These are phyloP conservation scores for Bolinopsis microptera DNA, from an alignment of 37 sponge, comb jelly and placozoan species.

Conservation along the genomic window DNA sequence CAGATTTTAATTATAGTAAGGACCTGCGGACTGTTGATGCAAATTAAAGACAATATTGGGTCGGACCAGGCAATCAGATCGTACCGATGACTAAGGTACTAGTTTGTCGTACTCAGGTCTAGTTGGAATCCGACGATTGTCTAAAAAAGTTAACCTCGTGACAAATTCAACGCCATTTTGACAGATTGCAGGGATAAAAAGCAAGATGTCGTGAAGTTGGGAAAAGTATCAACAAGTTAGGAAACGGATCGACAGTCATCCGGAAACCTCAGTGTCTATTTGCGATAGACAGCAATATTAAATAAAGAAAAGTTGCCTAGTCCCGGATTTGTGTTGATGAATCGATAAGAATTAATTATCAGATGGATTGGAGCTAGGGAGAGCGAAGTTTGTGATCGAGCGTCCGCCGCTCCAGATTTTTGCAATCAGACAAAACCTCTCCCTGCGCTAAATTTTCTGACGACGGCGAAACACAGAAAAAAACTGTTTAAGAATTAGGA, in stretches of 20 bases:
- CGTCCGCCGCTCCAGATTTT: background rate
- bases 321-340: background rate
- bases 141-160: background rate
- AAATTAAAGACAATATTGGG: background rate
- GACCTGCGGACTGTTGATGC: background rate
- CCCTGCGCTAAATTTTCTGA: background rate
- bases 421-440: background rate
- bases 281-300: background rate
- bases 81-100: background rate
- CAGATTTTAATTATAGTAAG: background rate
- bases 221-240: background rate
- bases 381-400: background rate
- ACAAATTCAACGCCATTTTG: background rate
- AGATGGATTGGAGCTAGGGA: too few species aligned
- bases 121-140: background rate
- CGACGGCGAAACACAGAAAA: background rate
- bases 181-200: background rate
- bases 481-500: background rate
- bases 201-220: background rate
- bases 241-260: too few species aligned
- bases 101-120: background rate
- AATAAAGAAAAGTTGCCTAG: background rate
- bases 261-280: background rate
- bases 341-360: background rate
- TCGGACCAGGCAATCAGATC: background rate